These are phyloP conservation scores for Scytalopus superciliaris DNA, from an alignment of 2,113 vertebrate genomes.

Conservation along the genomic window DNA sequence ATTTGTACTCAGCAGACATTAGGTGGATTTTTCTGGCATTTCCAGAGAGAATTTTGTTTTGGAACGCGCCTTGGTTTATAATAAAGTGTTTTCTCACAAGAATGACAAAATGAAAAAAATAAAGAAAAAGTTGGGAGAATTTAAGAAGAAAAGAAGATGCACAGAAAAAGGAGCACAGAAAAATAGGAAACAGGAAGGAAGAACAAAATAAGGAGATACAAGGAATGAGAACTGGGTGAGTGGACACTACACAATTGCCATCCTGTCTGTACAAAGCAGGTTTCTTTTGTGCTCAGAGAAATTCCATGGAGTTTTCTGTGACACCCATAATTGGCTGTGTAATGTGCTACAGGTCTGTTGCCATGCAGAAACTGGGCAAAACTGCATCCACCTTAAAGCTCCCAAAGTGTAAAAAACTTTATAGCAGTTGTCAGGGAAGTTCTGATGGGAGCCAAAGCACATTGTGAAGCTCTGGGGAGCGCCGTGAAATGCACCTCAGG, in stretches of 20 bases:
- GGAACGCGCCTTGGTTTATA: background rate
- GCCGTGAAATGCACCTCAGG: background rate
- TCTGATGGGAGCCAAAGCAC: background rate
- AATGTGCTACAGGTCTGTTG: background rate
- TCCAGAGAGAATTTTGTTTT: background rate
- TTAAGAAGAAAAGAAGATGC: background rate
- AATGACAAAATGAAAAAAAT: background rate
- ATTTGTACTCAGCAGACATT: background rate
- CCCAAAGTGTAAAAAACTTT: background rate
- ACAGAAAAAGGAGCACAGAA: background rate
- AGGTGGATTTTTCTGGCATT: background rate
- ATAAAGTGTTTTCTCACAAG: accelerated
- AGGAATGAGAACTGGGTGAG: background rate
- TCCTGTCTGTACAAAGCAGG: background rate
- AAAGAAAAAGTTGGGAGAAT: background rate
- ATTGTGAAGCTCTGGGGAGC: background rate
- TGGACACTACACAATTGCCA: accelerated
- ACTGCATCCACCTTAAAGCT: background rate
- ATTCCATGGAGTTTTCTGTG: background rate
- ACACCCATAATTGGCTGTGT: accelerated
- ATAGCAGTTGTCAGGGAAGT: background rate
- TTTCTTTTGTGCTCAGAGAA: background rate
- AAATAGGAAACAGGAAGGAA: background rate
- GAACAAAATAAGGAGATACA: background rate
- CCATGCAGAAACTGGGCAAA: background rate